Conservation (phyloP, 2,113 vertebrate species). For the Indri indri region DNA sequence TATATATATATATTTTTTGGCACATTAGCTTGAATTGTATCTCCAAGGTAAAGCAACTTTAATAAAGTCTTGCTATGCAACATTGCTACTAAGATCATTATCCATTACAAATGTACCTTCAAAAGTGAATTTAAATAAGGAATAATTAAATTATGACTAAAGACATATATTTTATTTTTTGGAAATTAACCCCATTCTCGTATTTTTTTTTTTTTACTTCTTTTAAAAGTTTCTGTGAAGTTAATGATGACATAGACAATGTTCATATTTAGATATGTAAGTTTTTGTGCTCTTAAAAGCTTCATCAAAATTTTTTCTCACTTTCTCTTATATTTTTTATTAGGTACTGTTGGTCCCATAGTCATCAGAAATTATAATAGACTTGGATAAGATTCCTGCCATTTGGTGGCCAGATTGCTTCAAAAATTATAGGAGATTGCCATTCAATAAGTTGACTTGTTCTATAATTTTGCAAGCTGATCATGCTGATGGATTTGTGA, state of each 20-base stretch:
- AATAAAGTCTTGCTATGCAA: not conserved
- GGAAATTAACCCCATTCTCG: not conserved
- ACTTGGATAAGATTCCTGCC: slow-evolving; percentile 21
- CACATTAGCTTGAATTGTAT: slow-evolving; percentile 56
- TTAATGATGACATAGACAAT: not conserved
- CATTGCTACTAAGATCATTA: not conserved
- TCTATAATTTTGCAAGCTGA: not conserved
- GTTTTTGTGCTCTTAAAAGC: not conserved
- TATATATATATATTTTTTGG: slow-evolving; percentile 60
- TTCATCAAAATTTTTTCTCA: not conserved
- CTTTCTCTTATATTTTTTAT: not conserved
- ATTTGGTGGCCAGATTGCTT: slow-evolving; percentile 66
- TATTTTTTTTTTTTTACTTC: not conserved
- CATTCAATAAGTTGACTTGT: not conserved
- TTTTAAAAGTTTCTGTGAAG: not conserved
- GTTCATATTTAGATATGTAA: not conserved
- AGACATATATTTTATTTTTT: not conserved
- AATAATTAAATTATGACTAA: not conserved
- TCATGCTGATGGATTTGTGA: not conserved
- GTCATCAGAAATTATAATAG: slow-evolving; percentile 18
- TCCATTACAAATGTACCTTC: not conserved
- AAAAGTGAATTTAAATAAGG: not conserved
- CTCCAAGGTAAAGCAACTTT: slow-evolving; percentile 59
- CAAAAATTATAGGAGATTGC: slow-evolving; percentile 24
- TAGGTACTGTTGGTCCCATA: not conserved